phyloP scores from a whole-genome alignment of 2,888 invertebrate genomes.

The Merodon equestris region DNA sequence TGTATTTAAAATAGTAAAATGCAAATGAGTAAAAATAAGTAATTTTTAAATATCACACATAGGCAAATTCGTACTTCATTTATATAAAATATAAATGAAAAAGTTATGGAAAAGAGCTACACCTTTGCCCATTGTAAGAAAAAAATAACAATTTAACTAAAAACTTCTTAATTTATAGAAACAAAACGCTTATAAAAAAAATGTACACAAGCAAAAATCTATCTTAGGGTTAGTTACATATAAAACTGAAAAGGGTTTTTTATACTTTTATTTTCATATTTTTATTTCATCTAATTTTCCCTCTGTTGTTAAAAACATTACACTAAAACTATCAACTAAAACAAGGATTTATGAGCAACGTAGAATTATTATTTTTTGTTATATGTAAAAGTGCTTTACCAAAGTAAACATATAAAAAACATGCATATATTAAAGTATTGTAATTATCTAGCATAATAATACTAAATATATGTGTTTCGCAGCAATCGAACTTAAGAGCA shows the following conservation, averaged over 20 bases:
- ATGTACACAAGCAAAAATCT: constrained; percentile 4
- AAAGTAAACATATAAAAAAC: constrained; percentile 3
- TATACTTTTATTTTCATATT: constrained; percentile 12
- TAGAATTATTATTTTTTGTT: constrained; percentile 15
- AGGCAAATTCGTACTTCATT: too few species aligned
- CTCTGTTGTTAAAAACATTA: background rate
- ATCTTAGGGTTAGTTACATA: constrained; percentile 23
- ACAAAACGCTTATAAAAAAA: constrained; percentile 43
- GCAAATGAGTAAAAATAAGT: too few species aligned
- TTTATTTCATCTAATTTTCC: background rate
- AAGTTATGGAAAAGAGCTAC: too few species aligned
- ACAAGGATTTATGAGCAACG: constrained; percentile 31
- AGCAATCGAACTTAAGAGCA: constrained; percentile 46
- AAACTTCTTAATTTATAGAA: constrained; percentile 32
- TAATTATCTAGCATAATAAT: constrained; percentile 10
- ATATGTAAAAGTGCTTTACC: constrained; percentile 47
- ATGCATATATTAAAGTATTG: too few species aligned
- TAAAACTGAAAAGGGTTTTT: background rate
- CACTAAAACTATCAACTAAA: background rate
- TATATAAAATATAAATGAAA: too few species aligned
- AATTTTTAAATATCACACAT: too few species aligned
- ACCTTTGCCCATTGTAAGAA: too few species aligned
- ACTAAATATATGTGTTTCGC: constrained; percentile 29
- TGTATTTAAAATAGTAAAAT: constrained; percentile 31
- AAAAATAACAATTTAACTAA: constrained; percentile 9